These are phyloP conservation scores for Zaprionus obscuricornis DNA, from an alignment of 2,888 invertebrate genomes.

Conservation along the genomic window DNA sequence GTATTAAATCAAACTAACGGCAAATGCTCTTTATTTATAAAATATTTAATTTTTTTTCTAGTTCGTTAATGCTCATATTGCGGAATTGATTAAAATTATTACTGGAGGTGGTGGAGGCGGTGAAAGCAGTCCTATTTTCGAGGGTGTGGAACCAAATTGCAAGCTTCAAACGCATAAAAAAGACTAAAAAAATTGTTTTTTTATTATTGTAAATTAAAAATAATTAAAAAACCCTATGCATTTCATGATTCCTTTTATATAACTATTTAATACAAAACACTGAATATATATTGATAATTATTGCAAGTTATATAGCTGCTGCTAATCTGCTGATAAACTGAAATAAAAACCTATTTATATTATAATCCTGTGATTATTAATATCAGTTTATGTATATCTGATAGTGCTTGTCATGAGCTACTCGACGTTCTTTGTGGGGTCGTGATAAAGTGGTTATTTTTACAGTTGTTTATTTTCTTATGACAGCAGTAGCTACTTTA, in stretches of 20 bases:
- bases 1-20: background rate
- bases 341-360: slow-evolving; percentile 39
- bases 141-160: slow-evolving; percentile 78
- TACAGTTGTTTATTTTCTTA: slow-evolving; percentile 59
- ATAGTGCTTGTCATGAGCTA: slow-evolving; percentile 32
- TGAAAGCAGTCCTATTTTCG: slow-evolving; percentile 72
- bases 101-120: slow-evolving; percentile 55
- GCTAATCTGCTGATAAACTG: slow-evolving; percentile 45
- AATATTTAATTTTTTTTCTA: slow-evolving; percentile 27
- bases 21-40: background rate
- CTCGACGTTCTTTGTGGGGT: slow-evolving; percentile 47
- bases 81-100: slow-evolving; percentile 65
- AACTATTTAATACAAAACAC: slow-evolving; percentile 28
- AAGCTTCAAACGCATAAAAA: slow-evolving; percentile 36
- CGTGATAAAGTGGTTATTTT: slow-evolving; percentile 43
- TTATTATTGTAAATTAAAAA: background rate
- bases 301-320: background rate
- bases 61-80: slow-evolving; percentile 68
- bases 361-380: slow-evolving; percentile 43
- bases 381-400: slow-evolving; percentile 39
- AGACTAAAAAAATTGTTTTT: slow-evolving; percentile 29
- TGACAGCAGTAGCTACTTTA: slow-evolving; percentile 1
- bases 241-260: slow-evolving; percentile 10
- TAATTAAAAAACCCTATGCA: background rate
- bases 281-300: slow-evolving; percentile 22